A percentile compares a stretch with the other conserved stretches of the same genome.
Evolutionary conservation across 2,113 vertebrate species (phyloP).

Genomic region (Pelmatolapia mariae): DNA sequence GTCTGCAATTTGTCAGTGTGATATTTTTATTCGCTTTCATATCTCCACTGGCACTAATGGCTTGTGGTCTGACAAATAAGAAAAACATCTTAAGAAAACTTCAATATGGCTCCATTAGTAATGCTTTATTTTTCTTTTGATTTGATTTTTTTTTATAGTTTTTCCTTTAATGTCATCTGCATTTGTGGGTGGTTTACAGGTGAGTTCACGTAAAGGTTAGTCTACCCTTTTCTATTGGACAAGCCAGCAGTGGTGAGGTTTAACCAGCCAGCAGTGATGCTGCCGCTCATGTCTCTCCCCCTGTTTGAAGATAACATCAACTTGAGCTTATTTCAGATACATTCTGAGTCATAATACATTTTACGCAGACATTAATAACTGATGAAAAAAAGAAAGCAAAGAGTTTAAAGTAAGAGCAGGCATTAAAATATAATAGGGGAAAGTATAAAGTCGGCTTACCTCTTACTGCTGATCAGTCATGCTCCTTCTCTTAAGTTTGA

Average conservation of each 20-base stretch:
- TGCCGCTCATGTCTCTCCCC: constrained; percentile 9
- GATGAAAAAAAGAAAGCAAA: constrained; percentile 22
- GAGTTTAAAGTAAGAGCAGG: constrained; percentile 22
- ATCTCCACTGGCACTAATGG: constrained; percentile 9
- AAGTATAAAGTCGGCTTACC: constrained; percentile 12
- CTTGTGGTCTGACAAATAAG: constrained; percentile 13
- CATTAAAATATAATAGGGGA: constrained; percentile 9
- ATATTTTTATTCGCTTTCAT: constrained; percentile 59
- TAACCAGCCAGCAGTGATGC: background rate
- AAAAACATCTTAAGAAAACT: background rate
- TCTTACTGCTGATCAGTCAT: constrained; percentile 51
- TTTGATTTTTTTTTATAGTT: background rate
- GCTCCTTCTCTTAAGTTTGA: constrained; percentile 43
- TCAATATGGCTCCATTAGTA: background rate
- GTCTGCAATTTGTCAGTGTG: constrained; percentile 57
- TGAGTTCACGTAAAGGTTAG: constrained; percentile 8
- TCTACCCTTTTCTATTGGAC: background rate
- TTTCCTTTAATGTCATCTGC: background rate
- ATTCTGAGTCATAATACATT: constrained; percentile 20
- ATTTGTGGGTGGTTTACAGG: constrained; percentile 12
- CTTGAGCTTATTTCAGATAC: background rate
- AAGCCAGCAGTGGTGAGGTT: background rate
- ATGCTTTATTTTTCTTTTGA: background rate
- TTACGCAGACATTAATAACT: constrained; percentile 19
- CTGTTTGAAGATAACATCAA: constrained; percentile 34